Conservation (phyloP, 2,888 invertebrate species). For the Caenorhabditis sinica region DNA sequence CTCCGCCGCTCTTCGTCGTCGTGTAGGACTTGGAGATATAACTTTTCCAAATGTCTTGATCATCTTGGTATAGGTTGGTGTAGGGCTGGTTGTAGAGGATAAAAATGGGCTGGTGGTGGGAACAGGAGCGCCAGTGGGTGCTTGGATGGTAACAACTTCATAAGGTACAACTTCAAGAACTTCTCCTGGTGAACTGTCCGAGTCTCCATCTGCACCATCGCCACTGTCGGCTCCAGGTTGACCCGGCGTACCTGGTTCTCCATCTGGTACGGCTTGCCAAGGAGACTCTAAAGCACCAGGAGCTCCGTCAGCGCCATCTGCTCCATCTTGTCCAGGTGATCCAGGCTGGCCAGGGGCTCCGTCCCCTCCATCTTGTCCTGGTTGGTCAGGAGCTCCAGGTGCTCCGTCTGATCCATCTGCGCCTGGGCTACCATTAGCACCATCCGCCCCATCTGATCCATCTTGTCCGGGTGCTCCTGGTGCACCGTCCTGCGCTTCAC, state of each 20-base stretch:
- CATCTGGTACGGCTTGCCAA: too few species aligned
- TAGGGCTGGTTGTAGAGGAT: neutral
- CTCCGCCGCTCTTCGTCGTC: neutral
- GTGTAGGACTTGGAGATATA: neutral
- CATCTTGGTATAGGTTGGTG: conserved; percentile 6
- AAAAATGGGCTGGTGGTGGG: neutral
- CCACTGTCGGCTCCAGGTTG: too few species aligned
- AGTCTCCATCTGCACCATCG: too few species aligned
- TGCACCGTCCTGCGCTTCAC: neutral
- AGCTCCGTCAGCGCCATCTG: neutral
- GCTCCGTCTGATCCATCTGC: too few species aligned
- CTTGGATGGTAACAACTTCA: too few species aligned
- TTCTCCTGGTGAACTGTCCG: too few species aligned
- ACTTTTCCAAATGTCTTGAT: conserved; percentile 6
- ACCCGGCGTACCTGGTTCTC: too few species aligned
- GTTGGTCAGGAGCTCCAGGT: too few species aligned
- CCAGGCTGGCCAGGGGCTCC: too few species aligned
- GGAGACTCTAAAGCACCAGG: neutral
- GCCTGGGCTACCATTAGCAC: too few species aligned
- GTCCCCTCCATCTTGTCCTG: neutral
- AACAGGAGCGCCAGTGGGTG: neutral
- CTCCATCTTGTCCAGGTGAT: neutral
- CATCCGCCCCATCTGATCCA: too few species aligned
- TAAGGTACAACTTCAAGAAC: too few species aligned
- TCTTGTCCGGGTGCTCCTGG: neutral